Evolutionary conservation across 2,113 vertebrate genomes (phyloP).

Genomic region (Arvicanthis niloticus): DNA sequence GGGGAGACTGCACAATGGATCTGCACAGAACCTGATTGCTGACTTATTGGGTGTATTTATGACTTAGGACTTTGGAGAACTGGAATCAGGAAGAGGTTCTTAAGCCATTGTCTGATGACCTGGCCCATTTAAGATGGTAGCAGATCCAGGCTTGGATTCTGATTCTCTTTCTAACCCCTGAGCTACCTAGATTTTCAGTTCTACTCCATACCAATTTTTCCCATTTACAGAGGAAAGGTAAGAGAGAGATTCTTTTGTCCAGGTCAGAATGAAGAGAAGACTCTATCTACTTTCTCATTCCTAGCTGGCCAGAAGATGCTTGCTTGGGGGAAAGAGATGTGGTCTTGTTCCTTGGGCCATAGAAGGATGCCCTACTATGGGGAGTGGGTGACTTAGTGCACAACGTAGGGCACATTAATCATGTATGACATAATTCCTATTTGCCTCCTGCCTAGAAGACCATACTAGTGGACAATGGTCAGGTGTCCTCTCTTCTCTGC

Average conservation of each 20-base stretch:
- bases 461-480: not conserved
- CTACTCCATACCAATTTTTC: not conserved
- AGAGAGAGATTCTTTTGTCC: not conserved
- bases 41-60: too few species aligned
- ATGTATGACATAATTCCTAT: not conserved
- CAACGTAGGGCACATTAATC: not conserved
- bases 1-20: not conserved
- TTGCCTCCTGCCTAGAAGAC: not conserved
- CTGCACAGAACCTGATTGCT: not conserved
- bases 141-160: not conserved
- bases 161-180: not conserved
- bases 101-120: not conserved
- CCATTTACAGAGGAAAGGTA: not conserved
- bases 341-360: too few species aligned
- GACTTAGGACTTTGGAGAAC: not conserved
- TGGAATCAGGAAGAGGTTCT: not conserved
- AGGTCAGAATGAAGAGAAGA: not conserved
- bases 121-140: not conserved
- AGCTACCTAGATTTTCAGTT: not conserved
- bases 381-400: not conserved
- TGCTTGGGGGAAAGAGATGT: not conserved
- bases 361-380: not conserved
- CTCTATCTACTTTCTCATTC: not conserved
- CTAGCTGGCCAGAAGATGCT: not conserved
- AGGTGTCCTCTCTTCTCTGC: not conserved